Evolutionary conservation across 1,140 invertebrate species (phyloP).

Genomic region (Asbolus verrucosus): DNA sequence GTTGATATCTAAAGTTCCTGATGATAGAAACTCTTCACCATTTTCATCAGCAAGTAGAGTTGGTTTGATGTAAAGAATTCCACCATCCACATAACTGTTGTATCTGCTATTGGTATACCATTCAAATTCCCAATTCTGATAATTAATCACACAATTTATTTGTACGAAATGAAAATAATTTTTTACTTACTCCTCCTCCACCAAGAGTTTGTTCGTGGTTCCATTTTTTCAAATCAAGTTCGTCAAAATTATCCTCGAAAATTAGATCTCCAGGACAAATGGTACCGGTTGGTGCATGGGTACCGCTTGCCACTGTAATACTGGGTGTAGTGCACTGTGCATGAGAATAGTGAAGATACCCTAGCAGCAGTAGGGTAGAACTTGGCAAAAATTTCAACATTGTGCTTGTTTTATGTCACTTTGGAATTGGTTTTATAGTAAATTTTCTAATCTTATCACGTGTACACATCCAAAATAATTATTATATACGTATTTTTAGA

Average conservation of each 20-base stretch:
- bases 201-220: conserved; percentile 75
- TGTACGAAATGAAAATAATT: conserved; percentile 16
- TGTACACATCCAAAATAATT: too few species aligned
- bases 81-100: conserved; percentile 72
- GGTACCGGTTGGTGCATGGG: conserved; percentile 61
- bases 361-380: conserved; percentile 10
- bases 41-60: conserved; percentile 71
- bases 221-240: conserved; percentile 72
- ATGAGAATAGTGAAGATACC: background rate
- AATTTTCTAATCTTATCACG: too few species aligned
- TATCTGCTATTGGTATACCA: conserved; percentile 75
- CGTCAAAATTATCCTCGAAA: conserved; percentile 76
- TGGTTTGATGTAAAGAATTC: conserved; percentile 71
- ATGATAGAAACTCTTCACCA: conserved; percentile 66
- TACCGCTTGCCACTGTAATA: conserved; percentile 63
- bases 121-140: conserved; percentile 79
- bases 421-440: too few species aligned
- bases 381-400: background rate
- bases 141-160: background rate
- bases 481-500: too few species aligned
- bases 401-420: background rate
- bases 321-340: conserved; percentile 9
- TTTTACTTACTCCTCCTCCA: conserved; percentile 73
- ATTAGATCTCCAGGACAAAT: conserved; percentile 70
- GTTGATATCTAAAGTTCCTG: conserved; percentile 68